phyloP scores from a whole-genome alignment of 2,797 vertebrate species.

The Jordanella pulchra region DNA sequence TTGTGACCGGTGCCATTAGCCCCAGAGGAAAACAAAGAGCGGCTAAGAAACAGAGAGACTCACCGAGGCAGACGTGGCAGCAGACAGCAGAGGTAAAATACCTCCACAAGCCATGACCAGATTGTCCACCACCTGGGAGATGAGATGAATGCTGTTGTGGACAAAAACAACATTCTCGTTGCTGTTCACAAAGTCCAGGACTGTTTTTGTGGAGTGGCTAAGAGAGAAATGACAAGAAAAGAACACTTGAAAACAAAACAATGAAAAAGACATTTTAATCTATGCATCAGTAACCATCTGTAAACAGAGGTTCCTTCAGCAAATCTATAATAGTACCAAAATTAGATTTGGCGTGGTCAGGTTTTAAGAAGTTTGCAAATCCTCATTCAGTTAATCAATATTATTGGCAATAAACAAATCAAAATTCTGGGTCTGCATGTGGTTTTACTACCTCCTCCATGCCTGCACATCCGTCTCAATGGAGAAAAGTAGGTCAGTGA shows the following conservation, averaged over 20 bases:
- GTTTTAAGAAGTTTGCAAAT: slow-evolving; percentile 25
- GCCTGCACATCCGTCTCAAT: slow-evolving; percentile 98
- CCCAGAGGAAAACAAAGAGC: slow-evolving; percentile 5
- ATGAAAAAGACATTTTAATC: not conserved
- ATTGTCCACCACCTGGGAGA: slow-evolving; percentile 98
- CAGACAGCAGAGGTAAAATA: slow-evolving; percentile 95
- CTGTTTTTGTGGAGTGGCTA: slow-evolving; percentile 97
- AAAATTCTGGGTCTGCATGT: slow-evolving; percentile 1
- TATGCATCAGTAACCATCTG: too few relatives aligned
- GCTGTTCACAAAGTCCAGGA: slow-evolving; percentile 99
- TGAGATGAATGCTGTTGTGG: slow-evolving; percentile 96
- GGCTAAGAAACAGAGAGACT: slow-evolving; percentile 44
- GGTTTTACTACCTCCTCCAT: slow-evolving; percentile 91
- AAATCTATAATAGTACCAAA: not conserved
- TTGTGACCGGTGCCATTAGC: slow-evolving; percentile 33
- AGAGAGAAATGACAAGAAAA: slow-evolving; percentile 25
- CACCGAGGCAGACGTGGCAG: slow-evolving; percentile 90
- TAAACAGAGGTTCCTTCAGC: not conserved
- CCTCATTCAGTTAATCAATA: slow-evolving; percentile 38
- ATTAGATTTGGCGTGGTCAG: too few relatives aligned
- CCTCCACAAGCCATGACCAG: slow-evolving; percentile 98
- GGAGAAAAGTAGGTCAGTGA: slow-evolving; percentile 95
- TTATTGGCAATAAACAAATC: slow-evolving; percentile 11
- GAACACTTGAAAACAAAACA: not conserved
- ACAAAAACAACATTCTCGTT: slow-evolving; percentile 97